These are phyloP conservation scores for Criorhina ranunculi DNA, from an alignment of 2,888 invertebrate species.

Conservation along the genomic window DNA sequence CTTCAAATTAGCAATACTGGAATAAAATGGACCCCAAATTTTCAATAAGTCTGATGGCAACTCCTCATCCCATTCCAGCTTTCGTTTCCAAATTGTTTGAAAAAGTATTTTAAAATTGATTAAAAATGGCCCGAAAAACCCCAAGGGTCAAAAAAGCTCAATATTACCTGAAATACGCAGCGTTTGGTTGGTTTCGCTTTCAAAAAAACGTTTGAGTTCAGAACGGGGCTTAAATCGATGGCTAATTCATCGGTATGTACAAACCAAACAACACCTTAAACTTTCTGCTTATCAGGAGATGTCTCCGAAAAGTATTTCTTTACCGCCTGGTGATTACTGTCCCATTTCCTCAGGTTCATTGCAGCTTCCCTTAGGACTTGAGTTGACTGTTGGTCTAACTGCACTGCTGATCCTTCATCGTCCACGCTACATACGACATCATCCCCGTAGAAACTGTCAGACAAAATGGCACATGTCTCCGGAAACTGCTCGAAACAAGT, in stretches of 20 bases:
- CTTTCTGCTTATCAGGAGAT: not conserved
- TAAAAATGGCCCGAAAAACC: conserved; percentile 2
- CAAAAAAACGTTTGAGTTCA: not conserved
- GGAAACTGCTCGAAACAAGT: conserved; percentile 9
- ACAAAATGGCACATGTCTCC: conserved; percentile 2
- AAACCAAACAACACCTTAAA: too few species aligned
- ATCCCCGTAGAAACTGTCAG: conserved; percentile 17
- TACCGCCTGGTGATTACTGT: not conserved
- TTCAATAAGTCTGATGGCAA: conserved; percentile 2
- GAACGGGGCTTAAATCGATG: not conserved
- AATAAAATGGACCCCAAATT: not conserved
- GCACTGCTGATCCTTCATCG: not conserved
- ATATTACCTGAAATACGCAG: conserved; percentile 16
- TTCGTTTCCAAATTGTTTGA: conserved; percentile 20
- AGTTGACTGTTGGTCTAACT: conserved; percentile 2
- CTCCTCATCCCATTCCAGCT: conserved; percentile 22
- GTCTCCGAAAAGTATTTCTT: not conserved
- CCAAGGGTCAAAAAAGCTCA: conserved; percentile 23
- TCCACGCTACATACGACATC: conserved; percentile 18
- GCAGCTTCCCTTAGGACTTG: conserved; percentile 1
- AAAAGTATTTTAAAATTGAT: conserved; percentile 11
- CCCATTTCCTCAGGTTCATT: not conserved
- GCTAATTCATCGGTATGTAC: not conserved
- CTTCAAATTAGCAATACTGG: not conserved
- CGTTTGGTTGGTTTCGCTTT: conserved; percentile 1